Percentiles rank a stretch among this genome's conserved stretches.
phyloP scores from a whole-genome alignment of 2,797 vertebrate genomes.

The Alosa sapidissima region DNA sequence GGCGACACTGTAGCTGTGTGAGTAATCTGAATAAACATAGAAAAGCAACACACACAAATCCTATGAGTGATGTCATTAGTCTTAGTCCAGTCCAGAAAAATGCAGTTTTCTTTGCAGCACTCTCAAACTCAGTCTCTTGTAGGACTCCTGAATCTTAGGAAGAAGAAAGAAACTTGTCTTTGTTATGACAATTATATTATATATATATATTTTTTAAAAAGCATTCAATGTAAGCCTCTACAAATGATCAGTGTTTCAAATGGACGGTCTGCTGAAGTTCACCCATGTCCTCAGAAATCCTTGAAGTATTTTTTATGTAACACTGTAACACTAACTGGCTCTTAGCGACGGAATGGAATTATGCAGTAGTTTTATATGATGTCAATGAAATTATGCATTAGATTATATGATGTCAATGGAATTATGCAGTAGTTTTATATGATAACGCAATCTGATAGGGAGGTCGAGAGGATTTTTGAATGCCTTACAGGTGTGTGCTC shows the following conservation, averaged over 20 bases:
- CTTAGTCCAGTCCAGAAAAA: neutral
- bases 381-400: neutral
- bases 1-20: neutral
- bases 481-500: neutral
- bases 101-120: neutral
- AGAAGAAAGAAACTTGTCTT: neutral
- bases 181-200: neutral
- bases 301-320: constrained; percentile 37
- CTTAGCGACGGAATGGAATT: constrained; percentile 33
- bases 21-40: neutral
- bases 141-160: neutral
- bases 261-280: neutral
- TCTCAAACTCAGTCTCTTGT: neutral
- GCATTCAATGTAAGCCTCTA: neutral
- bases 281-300: constrained; percentile 21
- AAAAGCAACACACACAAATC: neutral
- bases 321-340: constrained; percentile 8
- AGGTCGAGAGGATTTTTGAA: neutral
- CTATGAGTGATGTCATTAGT: no score
- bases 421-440: neutral
- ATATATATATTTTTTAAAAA: neutral
- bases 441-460: neutral
- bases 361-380: neutral
- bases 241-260: neutral
- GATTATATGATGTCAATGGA: neutral